These are phyloP conservation scores for Lepilemur ruficaudatus DNA, from an alignment of 2,797 vertebrate species.

Conservation along the genomic window DNA sequence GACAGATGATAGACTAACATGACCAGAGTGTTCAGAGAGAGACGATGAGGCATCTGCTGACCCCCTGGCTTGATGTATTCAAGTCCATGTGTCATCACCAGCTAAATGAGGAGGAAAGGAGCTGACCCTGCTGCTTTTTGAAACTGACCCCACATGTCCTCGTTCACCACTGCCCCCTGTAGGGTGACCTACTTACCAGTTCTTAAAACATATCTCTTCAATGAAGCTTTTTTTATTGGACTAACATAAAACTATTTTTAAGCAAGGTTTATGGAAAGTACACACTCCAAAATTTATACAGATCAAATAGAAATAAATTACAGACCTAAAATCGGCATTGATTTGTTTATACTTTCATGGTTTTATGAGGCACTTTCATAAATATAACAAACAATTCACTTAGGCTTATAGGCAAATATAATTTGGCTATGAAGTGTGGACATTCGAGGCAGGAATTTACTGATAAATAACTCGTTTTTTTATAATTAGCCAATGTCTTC, in stretches of 20 bases:
- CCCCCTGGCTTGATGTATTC: not conserved
- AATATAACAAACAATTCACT: conserved; percentile 44
- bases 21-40: conserved; percentile 23
- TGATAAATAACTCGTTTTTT: conserved; percentile 35
- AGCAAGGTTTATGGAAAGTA: conserved; percentile 8
- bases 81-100: not conserved
- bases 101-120: conserved; percentile 45
- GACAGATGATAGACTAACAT: conserved; percentile 49
- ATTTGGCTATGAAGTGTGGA: not conserved
- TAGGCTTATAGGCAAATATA: not conserved
- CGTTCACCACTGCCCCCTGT: not conserved
- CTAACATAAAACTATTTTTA: conserved; percentile 36
- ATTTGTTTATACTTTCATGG: not conserved
- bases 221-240: not conserved
- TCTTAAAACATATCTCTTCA: conserved; percentile 4
- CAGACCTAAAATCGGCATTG: not conserved
- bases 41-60: conserved; percentile 34
- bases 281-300: not conserved
- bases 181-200: conserved; percentile 36
- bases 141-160: conserved; percentile 24
- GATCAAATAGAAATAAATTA: conserved; percentile 43
- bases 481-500: not conserved
- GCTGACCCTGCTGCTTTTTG: conserved; percentile 51
- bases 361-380: conserved; percentile 44
- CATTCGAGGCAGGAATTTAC: not conserved